Conservation (phyloP, 2,113 vertebrate species). For the Crypturellus undulatus region DNA sequence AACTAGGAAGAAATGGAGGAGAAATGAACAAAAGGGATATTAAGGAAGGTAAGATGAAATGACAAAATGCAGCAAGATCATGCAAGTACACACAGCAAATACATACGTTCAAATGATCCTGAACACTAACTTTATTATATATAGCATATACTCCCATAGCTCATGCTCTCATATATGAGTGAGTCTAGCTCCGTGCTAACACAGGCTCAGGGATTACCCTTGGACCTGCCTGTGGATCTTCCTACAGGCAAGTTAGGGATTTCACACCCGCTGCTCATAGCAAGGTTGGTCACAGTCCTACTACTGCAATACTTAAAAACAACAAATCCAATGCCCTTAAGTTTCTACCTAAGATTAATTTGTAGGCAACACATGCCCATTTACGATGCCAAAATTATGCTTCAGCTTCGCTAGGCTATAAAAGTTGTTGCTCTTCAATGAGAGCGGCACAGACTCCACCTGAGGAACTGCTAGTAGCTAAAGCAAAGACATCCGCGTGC, state of each 20-base stretch:
- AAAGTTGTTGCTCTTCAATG: background rate
- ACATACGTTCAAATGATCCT: background rate
- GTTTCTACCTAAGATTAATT: background rate
- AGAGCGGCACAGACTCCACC: background rate
- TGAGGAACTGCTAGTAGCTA: accelerated
- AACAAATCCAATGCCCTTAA: background rate
- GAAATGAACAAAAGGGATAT: no score
- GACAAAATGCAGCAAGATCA: background rate
- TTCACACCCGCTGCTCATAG: background rate
- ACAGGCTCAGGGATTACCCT: background rate
- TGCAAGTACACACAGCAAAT: background rate
- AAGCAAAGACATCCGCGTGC: background rate
- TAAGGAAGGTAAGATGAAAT: background rate
- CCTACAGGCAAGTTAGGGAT: background rate
- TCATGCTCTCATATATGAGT: background rate
- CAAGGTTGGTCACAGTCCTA: background rate
- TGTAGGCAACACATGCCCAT: background rate
- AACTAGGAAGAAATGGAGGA: no score
- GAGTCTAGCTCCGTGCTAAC: background rate
- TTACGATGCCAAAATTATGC: background rate
- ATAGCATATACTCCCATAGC: no score
- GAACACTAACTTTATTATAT: background rate
- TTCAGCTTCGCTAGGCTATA: background rate
- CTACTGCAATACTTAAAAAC: background rate
- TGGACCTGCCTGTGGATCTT: background rate